phyloP scores from a whole-genome alignment of 1,140 invertebrate genomes.

The Zaprionus africanus region DNA sequence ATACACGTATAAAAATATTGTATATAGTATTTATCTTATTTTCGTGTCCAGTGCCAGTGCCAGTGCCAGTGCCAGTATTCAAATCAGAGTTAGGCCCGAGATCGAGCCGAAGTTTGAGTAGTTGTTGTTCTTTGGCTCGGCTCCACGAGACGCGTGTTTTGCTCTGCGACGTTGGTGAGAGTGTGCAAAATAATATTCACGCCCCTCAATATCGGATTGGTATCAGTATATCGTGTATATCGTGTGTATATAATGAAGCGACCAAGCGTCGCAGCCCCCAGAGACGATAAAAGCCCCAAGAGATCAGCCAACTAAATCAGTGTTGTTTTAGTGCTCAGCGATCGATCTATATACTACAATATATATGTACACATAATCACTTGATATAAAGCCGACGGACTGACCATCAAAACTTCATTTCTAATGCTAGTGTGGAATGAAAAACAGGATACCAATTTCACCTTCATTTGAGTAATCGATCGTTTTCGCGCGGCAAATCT shows the following conservation, averaged over 20 bases:
- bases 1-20: constrained; percentile 11
- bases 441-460: constrained; percentile 78
- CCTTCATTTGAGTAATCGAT: constrained; percentile 64
- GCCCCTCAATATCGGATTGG: constrained; percentile 27
- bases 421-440: constrained; percentile 82
- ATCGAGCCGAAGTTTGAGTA: constrained; percentile 27
- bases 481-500: neutral
- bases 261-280: constrained; percentile 49
- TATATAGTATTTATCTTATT: constrained; percentile 6
- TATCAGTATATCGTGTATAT: constrained; percentile 37
- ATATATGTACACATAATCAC: too few relatives aligned
- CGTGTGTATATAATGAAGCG: constrained; percentile 41
- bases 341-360: neutral
- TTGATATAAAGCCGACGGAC: neutral
- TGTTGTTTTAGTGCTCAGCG: constrained; percentile 59
- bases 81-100: constrained; percentile 39
- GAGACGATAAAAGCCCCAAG: constrained; percentile 76
- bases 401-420: constrained; percentile 19
- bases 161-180: constrained; percentile 10
- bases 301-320: constrained; percentile 76
- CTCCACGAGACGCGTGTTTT: constrained; percentile 24
- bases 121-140: constrained; percentile 34
- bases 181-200: constrained; percentile 8
- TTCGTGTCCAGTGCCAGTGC: constrained; percentile 27
- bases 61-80: constrained; percentile 30